Base-by-base conservation (phyloP, 2,113 vertebrate genomes). In the Corythoichthys intestinalis region DNA sequence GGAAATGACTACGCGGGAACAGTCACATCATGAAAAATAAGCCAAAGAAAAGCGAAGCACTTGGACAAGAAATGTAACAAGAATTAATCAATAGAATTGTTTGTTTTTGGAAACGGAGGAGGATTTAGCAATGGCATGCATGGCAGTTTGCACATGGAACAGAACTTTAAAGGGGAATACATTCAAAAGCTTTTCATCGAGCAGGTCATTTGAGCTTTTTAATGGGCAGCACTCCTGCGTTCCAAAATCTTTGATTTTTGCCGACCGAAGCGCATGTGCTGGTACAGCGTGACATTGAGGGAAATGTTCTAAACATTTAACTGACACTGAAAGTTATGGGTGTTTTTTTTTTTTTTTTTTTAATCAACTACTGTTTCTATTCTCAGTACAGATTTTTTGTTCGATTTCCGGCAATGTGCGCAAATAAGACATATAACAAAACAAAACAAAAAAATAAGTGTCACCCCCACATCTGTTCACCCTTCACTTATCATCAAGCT, bases 131-230 rank as follows among this genome's bases (percentile, higher is more conserved):
- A 92, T 95, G 88, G 93, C 97, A 98, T 96, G 96, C 96, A 93
- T 93, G 94, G 91, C 92, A 93, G 90, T 90, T 92, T 93, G 94
- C 94, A 92, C 93, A 95, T 93, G 93, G 92, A 96, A 93, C 91
- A 93, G 91, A 91, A 94, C 93, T 96, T 96, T 94, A 94, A 95
- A 93, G 92, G 94, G 94, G 95, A 94, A 95, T 93, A 92, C 92
- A 85, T 85, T 89, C 80, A 83, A 82, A 87, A 89, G 86, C 84
- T 85, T 84, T 88, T 89, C 76, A 79, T 78, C 75, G 73, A 86
- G 82, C 80, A 80, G 70, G 74, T 84, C 69, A 71, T 62, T 85
- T 67, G 77, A 74, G 81, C 53, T 47, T 69, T 71, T 28, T 28
- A 28, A 74, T 71, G 74, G 73, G 13, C 46, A 67, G 73, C 65